These are phyloP conservation scores for Oryzias sinensis DNA, from an alignment of 2,797 vertebrate species.

Conservation along the genomic window DNA sequence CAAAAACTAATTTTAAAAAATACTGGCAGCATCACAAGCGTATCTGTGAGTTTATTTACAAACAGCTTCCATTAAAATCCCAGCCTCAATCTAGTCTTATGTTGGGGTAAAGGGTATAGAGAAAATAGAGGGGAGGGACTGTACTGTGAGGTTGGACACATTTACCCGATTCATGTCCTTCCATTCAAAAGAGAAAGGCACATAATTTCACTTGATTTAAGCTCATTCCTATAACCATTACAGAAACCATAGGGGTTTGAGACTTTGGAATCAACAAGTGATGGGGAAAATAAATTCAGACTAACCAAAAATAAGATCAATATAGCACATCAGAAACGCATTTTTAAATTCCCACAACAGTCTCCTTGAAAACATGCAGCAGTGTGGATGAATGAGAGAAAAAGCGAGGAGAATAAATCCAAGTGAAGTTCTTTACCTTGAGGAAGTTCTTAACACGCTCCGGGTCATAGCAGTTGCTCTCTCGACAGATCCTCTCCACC, in stretches of 20 bases:
- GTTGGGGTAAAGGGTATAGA: conserved; percentile 45
- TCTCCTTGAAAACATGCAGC: too few relatives aligned
- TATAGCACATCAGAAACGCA: too few relatives aligned
- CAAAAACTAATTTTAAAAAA: conserved; percentile 19
- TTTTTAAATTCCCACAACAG: too few relatives aligned
- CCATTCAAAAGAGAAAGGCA: conserved; percentile 90
- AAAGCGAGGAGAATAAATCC: neutral
- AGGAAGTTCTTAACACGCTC: conserved; percentile 97
- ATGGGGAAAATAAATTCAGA: too few relatives aligned
- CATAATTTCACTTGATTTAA: conserved; percentile 88
- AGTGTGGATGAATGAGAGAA: neutral
- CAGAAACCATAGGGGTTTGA: conserved; percentile 15
- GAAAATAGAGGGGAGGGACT: conserved; percentile 56
- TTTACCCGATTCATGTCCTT: conserved; percentile 98
- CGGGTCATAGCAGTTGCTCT: conserved; percentile 96
- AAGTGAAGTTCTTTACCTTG: conserved; percentile 78
- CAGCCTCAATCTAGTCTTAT: conserved; percentile 79
- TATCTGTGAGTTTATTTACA: conserved; percentile 43
- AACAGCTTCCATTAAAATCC: conserved; percentile 70
- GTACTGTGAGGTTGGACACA: conserved; percentile 61
- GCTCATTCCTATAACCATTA: conserved; percentile 55
- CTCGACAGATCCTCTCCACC: conserved; percentile 95
- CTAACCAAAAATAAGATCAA: too few relatives aligned
- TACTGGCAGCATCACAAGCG: conserved; percentile 10
- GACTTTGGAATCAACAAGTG: neutral